Evolutionary conservation across 2,113 vertebrate species (phyloP), one percentile per base, ranked within the genome.

Genomic region (Gadus macrocephalus): DNA sequence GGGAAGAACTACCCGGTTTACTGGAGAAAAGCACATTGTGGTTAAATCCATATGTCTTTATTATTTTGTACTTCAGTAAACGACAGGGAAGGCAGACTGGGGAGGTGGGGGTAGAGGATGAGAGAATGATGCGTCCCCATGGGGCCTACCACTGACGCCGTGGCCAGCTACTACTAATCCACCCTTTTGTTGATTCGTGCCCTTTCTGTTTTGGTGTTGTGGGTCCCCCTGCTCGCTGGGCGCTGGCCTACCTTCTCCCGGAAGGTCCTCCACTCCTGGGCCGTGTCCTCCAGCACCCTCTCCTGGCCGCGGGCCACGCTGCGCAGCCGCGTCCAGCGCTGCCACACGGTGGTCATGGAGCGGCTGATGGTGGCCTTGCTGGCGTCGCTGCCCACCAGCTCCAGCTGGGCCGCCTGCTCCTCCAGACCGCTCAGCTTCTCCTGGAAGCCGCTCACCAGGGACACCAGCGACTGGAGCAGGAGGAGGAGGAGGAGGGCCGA

Each of bases 301-400:
- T 99, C 93, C 83, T 95, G 97, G 12, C 96, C 96, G 53, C 94
- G 91, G 3, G 95, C 95, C 64, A 95, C 94, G 0, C 92, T 95
- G 3, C 89, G 92, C 2, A 99, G 93, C 0, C 96, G 90, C 0
- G 94, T 94, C 96, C 96, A 98, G 38, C 97, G 95, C 83, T 99
- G 97, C 96, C 96, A 96, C 64, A 96, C 97, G 0, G 94, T 95
- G 59, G 95, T 96, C 92, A 94, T 98, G 3, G 94, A 97, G 71
- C 94, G 94, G 74, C 93, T 94, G 76, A 99, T 93, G 62, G 94
- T 91, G 28, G 95, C 96, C 78, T 95, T 98, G 88, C 95, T 97
- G 14, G 94, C 88, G 0, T 96, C 95, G 42, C 93, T 97, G 15
- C 95, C 94, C 4, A 92, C 81, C 88, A 92, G 91, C 86, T 98